Evolutionary conservation across 2,888 invertebrate genomes (phyloP), one percentile per base, ranked within the genome.

Genomic region (Proisotoma minuta): DNA sequence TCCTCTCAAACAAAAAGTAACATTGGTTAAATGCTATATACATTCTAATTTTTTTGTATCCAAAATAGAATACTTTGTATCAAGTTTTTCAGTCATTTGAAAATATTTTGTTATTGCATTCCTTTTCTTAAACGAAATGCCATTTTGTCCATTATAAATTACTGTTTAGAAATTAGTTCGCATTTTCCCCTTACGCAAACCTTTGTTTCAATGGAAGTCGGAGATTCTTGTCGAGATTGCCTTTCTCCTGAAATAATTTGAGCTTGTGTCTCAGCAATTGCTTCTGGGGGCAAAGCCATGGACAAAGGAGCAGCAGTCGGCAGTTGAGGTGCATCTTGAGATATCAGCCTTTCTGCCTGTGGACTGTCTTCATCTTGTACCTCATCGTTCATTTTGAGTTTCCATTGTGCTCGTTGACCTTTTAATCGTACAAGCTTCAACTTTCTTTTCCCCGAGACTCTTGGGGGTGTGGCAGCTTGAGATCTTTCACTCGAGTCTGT

Each of bases 181-280:
- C 73, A 73, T 20, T 68, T 68, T 57, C 73, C 73, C 49, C 66
- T 59, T 15, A 73, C 60, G 34, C 73, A 73, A 8, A 73, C 73
- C 57, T 60, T 66, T 18, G 73, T 60, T 60, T 73, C 73, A 15
- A 69, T 59, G 15, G 71, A 66, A 26, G 57, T 51, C 24, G 59
- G 52, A 47, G 28, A 48, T 4, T 22, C 40, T 20, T 43, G 43
- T 43, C 43, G 43, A n/a, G 43, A 43, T n/a, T 43, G 43, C 20
- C 43, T 15, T n/a, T 43, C 43, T 15, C 18, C 43, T n/a, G 15
- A 20, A 43, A 43, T 43, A 12, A 43, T 12, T 43, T 43, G 5
- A n/a, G 5, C 18, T n/a, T 43, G 43, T 5, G 18, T 43, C 4
- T 5, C 18, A n/a, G 12, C 47, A 47, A n/a, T 5, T n/a, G 5